Base-by-base conservation (phyloP, 2,888 invertebrate genomes). In the Drosophila heteroneura region DNA sequence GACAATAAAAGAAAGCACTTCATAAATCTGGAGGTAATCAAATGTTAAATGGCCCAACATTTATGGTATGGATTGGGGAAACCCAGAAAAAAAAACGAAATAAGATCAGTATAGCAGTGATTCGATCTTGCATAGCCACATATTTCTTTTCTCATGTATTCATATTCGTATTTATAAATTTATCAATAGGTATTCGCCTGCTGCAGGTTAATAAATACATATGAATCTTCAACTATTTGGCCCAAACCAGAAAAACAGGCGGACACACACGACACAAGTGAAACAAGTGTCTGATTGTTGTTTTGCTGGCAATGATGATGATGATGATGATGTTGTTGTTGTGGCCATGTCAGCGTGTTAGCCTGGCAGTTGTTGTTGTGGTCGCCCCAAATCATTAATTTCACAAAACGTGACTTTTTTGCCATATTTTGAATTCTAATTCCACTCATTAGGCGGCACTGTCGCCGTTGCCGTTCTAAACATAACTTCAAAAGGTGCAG, bases 391-490 rank as follows among this genome's bases (percentile, higher is more conserved):
- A 90, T 90, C 90, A 89, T 86, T 90, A 89, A 90, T 85, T 85
- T 79, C 73, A 80, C 79, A 82, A 90, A 88, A 88, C 88, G 88
- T 88, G 88, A 88, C 88, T 88, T 88, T 88, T 90, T 88, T 88
- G 90, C 89, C 90, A 86, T 90, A 90, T 90, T 89, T 90, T 85
- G 80, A 90, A 87, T 87, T 83, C 90, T 87, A 90, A 87, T 87
- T 87, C 82, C 90, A 88, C 89, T 87, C 87, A 87, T 87, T 87
- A 90, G 90, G 78, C 69, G 62, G 63, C 79, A 66, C 75, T 72
- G 84, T 80, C 56, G 71, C 56, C 32, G 64, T 65, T 69, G 75
- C 64, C 69, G 59, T 89, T 82, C 85, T 85, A 85, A 89, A 87
- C 89, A 85, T 89, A 85, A 89, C 85, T 85, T 85, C 85, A 85